Evolutionary conservation across 2,888 invertebrate species (phyloP).

Genomic region (Cosmopolites sordidus): DNA sequence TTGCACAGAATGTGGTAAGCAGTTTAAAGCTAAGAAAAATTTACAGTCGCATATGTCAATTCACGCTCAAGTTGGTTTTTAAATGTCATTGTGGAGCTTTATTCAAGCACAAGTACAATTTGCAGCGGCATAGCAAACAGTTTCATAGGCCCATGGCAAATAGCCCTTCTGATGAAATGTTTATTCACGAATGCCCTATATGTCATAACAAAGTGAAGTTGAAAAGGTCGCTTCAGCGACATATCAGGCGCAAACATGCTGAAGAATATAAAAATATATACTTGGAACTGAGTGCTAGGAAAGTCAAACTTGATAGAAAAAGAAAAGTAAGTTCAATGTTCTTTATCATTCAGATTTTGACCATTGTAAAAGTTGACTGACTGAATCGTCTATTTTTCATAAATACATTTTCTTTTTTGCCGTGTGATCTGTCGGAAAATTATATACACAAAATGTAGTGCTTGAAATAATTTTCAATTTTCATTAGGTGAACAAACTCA

Average conservation of each 20-base stretch:
- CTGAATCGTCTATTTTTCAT: no score
- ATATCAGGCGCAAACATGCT: constrained; percentile 41
- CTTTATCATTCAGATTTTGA: no score
- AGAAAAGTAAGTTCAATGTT: constrained; percentile 7
- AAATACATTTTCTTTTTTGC: not conserved
- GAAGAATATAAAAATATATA: constrained; percentile 23
- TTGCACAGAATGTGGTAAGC: constrained; percentile 35
- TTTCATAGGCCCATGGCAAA: constrained; percentile 15
- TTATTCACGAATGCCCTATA: constrained; percentile 36
- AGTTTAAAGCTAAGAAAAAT: constrained; percentile 28
- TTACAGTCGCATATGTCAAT: constrained; percentile 31
- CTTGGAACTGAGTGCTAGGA: constrained; percentile 11
- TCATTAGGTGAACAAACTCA: not conserved
- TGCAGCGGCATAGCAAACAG: constrained; percentile 33
- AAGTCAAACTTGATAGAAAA: constrained; percentile 10
- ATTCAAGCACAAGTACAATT: constrained; percentile 29
- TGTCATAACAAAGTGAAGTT: constrained; percentile 43
- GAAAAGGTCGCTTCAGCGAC: constrained; percentile 41
- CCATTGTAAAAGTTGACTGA: no score
- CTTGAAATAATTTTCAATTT: not conserved
- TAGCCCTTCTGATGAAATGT: not conserved
- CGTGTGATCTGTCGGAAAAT: not conserved
- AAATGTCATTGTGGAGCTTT: constrained; percentile 30
- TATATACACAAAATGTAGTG: not conserved
- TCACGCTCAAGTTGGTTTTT: constrained; percentile 31